A percentile compares a stretch with the other conserved stretches of the same genome.
These are phyloP conservation scores for Galeopterus variegatus DNA, from an alignment of 2,113 vertebrate genomes.

Conservation along the genomic window DNA sequence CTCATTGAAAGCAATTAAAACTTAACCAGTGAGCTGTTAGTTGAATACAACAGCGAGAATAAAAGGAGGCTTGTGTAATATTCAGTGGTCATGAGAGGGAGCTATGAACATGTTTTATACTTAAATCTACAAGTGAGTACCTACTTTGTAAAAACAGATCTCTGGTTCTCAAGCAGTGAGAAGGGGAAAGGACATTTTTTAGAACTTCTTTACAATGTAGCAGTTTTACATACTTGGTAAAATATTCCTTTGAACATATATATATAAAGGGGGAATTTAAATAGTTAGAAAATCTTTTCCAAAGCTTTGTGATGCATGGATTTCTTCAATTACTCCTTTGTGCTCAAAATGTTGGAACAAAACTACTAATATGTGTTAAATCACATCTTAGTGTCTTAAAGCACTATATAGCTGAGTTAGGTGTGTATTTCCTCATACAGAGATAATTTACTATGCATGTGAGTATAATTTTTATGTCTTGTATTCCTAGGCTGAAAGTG, in stretches of 20 bases:
- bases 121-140: constrained; percentile 83
- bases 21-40: constrained; percentile 98
- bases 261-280: neutral
- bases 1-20: constrained; percentile 99
- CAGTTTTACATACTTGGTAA: neutral
- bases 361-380: neutral
- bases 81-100: constrained; percentile 96
- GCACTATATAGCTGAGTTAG: neutral
- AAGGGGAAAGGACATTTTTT: constrained; percentile 35
- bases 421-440: neutral
- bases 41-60: constrained; percentile 91
- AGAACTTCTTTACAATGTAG: neutral
- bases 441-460: neutral
- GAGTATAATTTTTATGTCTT: neutral
- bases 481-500: constrained; percentile 14
- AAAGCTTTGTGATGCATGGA: neutral
- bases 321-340: constrained; percentile 41
- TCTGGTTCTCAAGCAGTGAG: constrained; percentile 58
- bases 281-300: constrained; percentile 44
- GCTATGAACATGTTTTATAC: constrained; percentile 92
- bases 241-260: constrained; percentile 29
- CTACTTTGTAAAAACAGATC: constrained; percentile 83
- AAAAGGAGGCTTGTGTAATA: constrained; percentile 92
- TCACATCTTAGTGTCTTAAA: constrained; percentile 1
- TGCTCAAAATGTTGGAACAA: constrained; percentile 49